Evolutionary conservation across 2,888 invertebrate genomes (phyloP), one percentile per base, ranked within the genome.

Genomic region (Meloe dianella): DNA sequence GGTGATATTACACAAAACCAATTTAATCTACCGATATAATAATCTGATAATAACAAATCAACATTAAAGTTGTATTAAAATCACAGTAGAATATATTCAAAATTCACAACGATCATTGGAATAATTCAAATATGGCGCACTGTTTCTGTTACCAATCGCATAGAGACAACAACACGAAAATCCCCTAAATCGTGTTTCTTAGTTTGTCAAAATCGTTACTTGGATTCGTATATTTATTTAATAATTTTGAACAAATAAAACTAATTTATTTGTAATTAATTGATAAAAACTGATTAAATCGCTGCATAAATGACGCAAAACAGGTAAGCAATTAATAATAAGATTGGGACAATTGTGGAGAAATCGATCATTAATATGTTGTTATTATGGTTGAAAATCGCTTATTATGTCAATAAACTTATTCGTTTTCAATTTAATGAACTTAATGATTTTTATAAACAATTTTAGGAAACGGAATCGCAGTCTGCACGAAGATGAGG

Each of bases 401-500:
- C 22, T 10, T 24, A 17, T 32, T 12, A 10, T 38, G 27, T 41
- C 61, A 66, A 61, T n/a, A n/a, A n/a, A n/a, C n/a, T n/a, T n/a
- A n/a, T n/a, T n/a, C n/a, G n/a, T n/a, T n/a, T n/a, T n/a, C n/a
- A n/a, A n/a, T n/a, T 61, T 65, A 51, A 57, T 67, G 20, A 12
- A 1, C 14, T 38, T 35, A 14, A 57, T 29, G 17, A 20, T 62
- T 60, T 63, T 58, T 58, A 59, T 60, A 62, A 70, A 38, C n/a
- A 32, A 32, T 32, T 86, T 66, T 82, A 94, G 94, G 80, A 94
- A 95, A 87, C 88, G 94, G 73, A 88, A 89, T 60, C 87, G 93
- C 67, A 90, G 90, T 79, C 76, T 82, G 29, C 84, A 85, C 51
- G 92, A 93, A 78, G 93, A 94, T 74, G 88, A 88, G 71, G 86